Base-by-base conservation (phyloP, 2,113 vertebrate genomes). In the Sinosuthora webbiana region DNA sequence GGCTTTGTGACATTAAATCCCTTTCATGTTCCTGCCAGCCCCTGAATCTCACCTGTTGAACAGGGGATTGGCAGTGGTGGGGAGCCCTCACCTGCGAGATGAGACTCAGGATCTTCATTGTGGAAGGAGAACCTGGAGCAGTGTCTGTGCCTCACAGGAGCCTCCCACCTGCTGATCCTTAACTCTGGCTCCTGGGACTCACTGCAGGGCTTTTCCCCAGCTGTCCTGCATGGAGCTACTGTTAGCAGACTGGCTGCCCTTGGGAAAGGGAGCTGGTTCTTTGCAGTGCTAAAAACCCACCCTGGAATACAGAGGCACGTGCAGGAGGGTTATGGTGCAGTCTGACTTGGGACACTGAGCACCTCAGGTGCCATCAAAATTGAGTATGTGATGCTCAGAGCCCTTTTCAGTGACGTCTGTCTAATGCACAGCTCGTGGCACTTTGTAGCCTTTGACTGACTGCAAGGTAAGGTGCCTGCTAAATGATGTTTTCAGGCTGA, bases 321-420 rank as follows among this genome's bases (percentile, higher is more conserved):
- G 7, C 9, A 16, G 63, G 17, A 18, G 23, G 41, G 9, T 52
- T 65, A 16, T 7, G 45, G 18, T 30, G 52, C 33, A 37, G 15
- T 30, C 35, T 56, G 35, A 8, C 7, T 1, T 1, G 44, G 11
- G 15, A 52, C 11, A 17, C 9, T 35, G 57, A 79, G 63, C 25
- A 19, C 10, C 22, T 87, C 57, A 22, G 28, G 28, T 12, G 10
- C 42, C 0, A 0, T 62, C 49, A 50, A 47, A 78, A 65, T 0
- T 0, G 0, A 83, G 18, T 0, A 0, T 0, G 0, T 19, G 45
- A 49, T 24, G 35, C 57, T 70, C 19, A 85, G 30, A 82, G 20
- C 7, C 15, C 57, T 56, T 69, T 35, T 57, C n/a, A 81, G 28
- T 11, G 15, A n/a, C 0, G 0, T 13, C 59, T 10, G 0, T 63